A percentile compares a stretch with the other conserved stretches of the same genome.
Evolutionary conservation across 2,113 vertebrate species (phyloP).

Genomic region (Leuciscus idus): DNA sequence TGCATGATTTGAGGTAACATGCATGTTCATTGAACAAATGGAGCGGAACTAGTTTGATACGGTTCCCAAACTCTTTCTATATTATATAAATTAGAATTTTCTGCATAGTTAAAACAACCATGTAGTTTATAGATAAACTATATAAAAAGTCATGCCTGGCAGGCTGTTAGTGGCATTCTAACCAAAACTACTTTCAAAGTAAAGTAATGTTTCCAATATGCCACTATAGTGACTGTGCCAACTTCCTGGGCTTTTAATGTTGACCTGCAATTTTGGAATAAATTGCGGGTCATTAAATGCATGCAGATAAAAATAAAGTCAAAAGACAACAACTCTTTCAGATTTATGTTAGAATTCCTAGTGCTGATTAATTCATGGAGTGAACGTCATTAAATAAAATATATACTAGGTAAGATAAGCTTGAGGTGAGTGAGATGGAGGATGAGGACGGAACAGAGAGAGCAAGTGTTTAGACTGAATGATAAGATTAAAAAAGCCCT

Average conservation of each 20-base stretch:
- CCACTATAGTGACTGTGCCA: neutral
- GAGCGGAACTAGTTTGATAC: neutral
- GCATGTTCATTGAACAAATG: neutral
- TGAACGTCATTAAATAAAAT: neutral
- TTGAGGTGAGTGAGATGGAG: neutral
- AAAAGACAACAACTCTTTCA: neutral
- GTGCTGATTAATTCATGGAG: neutral
- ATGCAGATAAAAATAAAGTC: neutral
- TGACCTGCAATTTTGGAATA: neutral
- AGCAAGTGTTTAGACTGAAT: conserved; percentile 4
- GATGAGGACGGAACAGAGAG: neutral
- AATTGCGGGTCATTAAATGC: neutral
- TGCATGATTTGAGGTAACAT: neutral
- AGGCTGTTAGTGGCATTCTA: neutral
- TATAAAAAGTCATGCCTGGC: neutral
- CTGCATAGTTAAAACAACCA: neutral
- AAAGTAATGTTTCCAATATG: neutral
- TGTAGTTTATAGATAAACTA: neutral
- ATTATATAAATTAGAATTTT: neutral
- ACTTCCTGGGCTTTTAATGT: neutral
- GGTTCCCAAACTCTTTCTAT: neutral
- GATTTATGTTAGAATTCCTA: neutral
- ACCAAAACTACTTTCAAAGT: neutral
- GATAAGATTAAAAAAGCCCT: neutral
- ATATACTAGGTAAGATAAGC: neutral